A percentile compares a stretch with the other conserved stretches of the same genome.
phyloP scores from a whole-genome alignment of 2,888 invertebrate species.

The Agriotes lineatus region DNA sequence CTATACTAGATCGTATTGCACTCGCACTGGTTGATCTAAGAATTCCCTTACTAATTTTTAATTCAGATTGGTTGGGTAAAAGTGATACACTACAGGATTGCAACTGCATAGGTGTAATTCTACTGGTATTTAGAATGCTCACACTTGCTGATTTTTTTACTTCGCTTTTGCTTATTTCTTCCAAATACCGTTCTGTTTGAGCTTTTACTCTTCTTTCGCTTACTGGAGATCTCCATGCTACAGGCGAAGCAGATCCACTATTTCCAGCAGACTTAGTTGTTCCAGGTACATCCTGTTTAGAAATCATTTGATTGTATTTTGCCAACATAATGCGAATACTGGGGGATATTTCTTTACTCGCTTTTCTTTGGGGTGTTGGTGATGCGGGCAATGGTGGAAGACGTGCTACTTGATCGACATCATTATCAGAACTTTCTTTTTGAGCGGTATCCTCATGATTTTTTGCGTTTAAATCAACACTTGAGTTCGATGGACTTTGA shows the following conservation, averaged over 20 bases:
- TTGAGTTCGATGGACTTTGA: neutral
- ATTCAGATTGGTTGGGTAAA: neutral
- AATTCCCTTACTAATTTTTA: constrained; percentile 49
- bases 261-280: constrained; percentile 64
- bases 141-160: constrained; percentile 77
- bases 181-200: constrained; percentile 67
- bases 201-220: constrained; percentile 72
- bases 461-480: neutral
- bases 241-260: constrained; percentile 75
- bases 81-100: constrained; percentile 54
- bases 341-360: constrained; percentile 75
- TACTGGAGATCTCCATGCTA: constrained; percentile 74
- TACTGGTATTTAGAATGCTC: constrained; percentile 54
- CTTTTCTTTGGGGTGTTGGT: constrained; percentile 70
- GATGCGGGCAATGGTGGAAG: constrained; percentile 73
- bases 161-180: constrained; percentile 67
- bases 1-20: constrained; percentile 35
- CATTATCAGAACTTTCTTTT: neutral
- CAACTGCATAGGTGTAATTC: constrained; percentile 62
- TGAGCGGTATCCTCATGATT: neutral
- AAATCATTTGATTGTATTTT: constrained; percentile 75
- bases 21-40: constrained; percentile 38
- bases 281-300: constrained; percentile 68
- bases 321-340: constrained; percentile 80
- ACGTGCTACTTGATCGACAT: constrained; percentile 43